Evolutionary conservation across 2,888 invertebrate species (phyloP).

Genomic region (Opisthograptis luteolata): DNA sequence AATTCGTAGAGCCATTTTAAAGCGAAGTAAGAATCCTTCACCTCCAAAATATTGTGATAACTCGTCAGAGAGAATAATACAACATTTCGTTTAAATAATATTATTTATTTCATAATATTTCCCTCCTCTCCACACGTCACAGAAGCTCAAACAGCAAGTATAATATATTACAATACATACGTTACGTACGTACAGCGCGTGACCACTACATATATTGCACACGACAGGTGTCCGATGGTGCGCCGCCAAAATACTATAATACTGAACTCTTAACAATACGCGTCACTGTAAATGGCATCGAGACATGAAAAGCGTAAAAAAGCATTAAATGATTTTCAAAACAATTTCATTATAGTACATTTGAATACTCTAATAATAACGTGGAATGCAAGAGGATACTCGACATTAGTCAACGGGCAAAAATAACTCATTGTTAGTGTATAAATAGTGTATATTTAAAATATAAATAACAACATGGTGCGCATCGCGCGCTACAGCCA

Average conservation of each 20-base stretch:
- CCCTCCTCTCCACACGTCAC: slow-evolving; percentile 69
- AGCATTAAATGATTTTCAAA: slow-evolving; percentile 36
- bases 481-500: slow-evolving; percentile 29
- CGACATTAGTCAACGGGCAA: slow-evolving; percentile 48
- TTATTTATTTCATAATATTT: slow-evolving; percentile 71
- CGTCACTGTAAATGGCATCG: slow-evolving; percentile 41
- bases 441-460: slow-evolving; percentile 63
- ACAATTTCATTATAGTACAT: slow-evolving; percentile 39
- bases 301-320: slow-evolving; percentile 48
- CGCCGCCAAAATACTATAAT: slow-evolving; percentile 52
- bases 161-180: no score
- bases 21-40: no score
- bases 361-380: slow-evolving; percentile 58
- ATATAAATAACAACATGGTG: slow-evolving; percentile 64
- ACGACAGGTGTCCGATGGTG: slow-evolving; percentile 36
- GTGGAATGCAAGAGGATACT: slow-evolving; percentile 79
- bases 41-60: no score
- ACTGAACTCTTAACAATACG: slow-evolving; percentile 55
- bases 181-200: slow-evolving; percentile 55
- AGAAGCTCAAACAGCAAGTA: slow-evolving; percentile 69
- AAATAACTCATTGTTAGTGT: slow-evolving; percentile 60
- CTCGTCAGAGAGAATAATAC: slow-evolving; percentile 44
- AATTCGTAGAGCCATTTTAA: no score
- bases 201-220: slow-evolving; percentile 52
- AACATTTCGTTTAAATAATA: slow-evolving; percentile 63